phyloP scores from a whole-genome alignment of 2,888 invertebrate species.

The Eupithecia exiguata region DNA sequence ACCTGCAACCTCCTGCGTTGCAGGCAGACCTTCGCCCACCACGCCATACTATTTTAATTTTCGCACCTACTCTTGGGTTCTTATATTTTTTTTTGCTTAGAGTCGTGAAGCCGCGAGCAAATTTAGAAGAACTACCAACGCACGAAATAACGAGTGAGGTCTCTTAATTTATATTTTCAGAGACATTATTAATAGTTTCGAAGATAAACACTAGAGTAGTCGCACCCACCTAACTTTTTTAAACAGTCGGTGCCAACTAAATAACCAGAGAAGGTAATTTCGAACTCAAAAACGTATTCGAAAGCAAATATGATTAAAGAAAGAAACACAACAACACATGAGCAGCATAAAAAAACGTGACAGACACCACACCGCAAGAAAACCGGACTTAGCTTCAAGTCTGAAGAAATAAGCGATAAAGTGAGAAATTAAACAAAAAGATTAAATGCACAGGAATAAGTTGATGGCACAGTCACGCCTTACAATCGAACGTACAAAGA shows the following conservation, averaged over 20 bases:
- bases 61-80: background rate
- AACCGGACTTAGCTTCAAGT: background rate
- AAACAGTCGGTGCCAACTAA: background rate
- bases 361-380: background rate
- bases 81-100: background rate
- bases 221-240: background rate
- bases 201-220: background rate
- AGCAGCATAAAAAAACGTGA: background rate
- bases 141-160: background rate
- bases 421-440: background rate
- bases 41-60: background rate
- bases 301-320: conserved; percentile 2
- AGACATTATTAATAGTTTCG: background rate
- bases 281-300: background rate
- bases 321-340: background rate
- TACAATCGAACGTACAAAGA: background rate
- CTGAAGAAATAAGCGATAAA: background rate
- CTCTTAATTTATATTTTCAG: background rate
- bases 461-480: background rate
- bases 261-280: background rate
- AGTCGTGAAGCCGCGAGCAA: background rate
- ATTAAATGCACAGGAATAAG: background rate
- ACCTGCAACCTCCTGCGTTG: too few species aligned
- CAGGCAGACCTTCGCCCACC: too few species aligned
- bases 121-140: background rate